Evolutionary conservation across 2,113 vertebrate species (phyloP).

Genomic region (Alectura lathami): DNA sequence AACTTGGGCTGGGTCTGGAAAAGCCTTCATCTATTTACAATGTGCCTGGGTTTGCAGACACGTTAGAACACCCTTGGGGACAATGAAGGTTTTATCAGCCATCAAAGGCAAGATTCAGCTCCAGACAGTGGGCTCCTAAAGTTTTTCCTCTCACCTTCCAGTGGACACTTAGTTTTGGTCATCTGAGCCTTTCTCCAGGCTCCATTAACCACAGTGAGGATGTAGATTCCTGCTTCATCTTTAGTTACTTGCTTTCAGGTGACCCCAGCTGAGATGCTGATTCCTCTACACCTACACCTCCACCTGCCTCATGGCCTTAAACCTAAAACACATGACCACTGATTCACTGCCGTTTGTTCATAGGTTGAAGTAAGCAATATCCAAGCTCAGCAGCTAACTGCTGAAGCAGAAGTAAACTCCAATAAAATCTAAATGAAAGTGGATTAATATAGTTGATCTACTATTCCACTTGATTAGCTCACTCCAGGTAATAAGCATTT

Average conservation of each 20-base stretch:
- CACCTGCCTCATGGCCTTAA: neutral
- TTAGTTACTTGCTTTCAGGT: neutral
- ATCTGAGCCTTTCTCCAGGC: neutral
- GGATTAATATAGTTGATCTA: constrained; percentile 15
- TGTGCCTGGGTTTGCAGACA: neutral
- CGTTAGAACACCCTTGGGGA: neutral
- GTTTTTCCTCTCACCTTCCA: neutral
- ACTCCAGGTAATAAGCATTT: neutral
- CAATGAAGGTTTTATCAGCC: neutral
- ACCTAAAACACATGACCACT: accelerated
- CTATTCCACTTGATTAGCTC: neutral
- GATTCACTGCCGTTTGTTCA: neutral
- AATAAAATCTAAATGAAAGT: neutral
- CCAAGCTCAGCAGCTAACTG: neutral
- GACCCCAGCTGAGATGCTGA: neutral
- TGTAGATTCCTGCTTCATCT: neutral
- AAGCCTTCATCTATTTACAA: neutral
- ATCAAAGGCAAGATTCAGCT: neutral
- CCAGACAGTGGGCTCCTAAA: neutral
- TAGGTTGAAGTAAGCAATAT: neutral
- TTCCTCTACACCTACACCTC: neutral
- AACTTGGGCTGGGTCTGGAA: neutral
- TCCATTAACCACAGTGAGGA: neutral
- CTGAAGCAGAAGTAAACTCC: neutral
- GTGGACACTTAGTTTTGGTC: neutral